These are phyloP conservation scores for Tapirus indicus DNA, from an alignment of 2,797 vertebrate species.

Conservation along the genomic window DNA sequence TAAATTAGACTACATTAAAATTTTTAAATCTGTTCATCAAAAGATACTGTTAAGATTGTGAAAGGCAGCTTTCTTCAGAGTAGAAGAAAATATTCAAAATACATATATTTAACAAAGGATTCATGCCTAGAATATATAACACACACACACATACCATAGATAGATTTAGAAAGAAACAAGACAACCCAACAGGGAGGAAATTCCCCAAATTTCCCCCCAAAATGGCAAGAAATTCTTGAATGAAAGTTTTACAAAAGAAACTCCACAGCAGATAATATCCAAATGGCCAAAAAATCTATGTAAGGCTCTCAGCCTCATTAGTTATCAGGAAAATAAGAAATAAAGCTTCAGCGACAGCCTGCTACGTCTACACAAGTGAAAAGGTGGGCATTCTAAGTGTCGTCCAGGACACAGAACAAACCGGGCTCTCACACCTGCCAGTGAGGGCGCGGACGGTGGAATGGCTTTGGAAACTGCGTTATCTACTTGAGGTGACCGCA, in stretches of 20 bases:
- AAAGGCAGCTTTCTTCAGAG: background rate
- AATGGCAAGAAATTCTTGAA: background rate
- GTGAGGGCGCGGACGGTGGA: background rate
- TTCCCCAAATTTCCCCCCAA: background rate
- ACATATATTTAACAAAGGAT: background rate
- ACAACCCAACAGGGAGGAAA: background rate
- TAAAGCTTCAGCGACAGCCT: background rate
- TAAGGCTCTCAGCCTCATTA: background rate
- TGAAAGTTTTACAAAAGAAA: background rate
- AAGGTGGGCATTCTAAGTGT: background rate
- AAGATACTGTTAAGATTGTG: background rate
- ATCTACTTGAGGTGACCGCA: background rate
- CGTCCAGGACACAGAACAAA: background rate
- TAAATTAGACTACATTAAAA: conserved; percentile 4
- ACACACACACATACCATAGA: background rate
- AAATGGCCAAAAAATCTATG: background rate
- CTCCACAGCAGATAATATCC: background rate
- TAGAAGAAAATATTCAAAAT: background rate
- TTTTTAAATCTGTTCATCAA: background rate
- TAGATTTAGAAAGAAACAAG: background rate
- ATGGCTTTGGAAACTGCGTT: background rate
- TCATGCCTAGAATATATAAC: background rate
- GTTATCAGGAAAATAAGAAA: conserved; percentile 1
- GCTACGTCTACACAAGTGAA: background rate
- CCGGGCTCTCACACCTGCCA: background rate